Evolutionary conservation across 2,888 invertebrate genomes (phyloP).

Genomic region (Synergus gifuensis): DNA sequence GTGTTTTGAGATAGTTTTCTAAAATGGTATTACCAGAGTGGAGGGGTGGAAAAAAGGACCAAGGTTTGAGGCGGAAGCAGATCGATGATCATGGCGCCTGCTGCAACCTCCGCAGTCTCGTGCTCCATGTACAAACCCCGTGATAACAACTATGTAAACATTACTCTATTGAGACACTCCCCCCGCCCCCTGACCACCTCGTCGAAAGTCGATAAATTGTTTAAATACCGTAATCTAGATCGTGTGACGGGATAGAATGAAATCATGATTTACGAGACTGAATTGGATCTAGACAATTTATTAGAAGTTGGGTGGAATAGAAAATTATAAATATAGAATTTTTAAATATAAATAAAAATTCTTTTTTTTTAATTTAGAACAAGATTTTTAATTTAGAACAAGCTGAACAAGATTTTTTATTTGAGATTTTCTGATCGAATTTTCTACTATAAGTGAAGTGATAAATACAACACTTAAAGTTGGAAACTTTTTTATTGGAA

Average conservation of each 20-base stretch:
- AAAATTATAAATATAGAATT: too few species aligned
- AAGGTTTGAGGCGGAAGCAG: slow-evolving; percentile 60
- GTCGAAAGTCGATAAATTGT: neutral
- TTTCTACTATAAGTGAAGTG: neutral
- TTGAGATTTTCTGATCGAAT: neutral
- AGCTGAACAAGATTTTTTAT: neutral
- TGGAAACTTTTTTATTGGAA: neutral
- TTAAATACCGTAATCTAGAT: neutral
- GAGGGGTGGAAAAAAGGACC: neutral
- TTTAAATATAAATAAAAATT: too few species aligned
- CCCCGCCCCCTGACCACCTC: neutral
- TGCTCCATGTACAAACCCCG: slow-evolving; percentile 56
- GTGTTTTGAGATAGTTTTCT: slow-evolving; percentile 3
- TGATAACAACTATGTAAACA: slow-evolving; percentile 54
- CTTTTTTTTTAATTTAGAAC: too few species aligned
- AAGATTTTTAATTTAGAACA: too few species aligned
- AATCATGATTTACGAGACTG: neutral
- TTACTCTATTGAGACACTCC: neutral
- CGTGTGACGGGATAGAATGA: neutral
- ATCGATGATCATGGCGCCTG: slow-evolving; percentile 75
- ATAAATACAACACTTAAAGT: neutral
- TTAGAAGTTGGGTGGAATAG: too few species aligned
- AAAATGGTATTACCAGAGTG: neutral
- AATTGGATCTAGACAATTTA: too few species aligned
- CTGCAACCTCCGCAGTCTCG: slow-evolving; percentile 73